Base-by-base conservation (phyloP, 1,140 invertebrate genomes). In the Trichomalopsis sarcophagae region DNA sequence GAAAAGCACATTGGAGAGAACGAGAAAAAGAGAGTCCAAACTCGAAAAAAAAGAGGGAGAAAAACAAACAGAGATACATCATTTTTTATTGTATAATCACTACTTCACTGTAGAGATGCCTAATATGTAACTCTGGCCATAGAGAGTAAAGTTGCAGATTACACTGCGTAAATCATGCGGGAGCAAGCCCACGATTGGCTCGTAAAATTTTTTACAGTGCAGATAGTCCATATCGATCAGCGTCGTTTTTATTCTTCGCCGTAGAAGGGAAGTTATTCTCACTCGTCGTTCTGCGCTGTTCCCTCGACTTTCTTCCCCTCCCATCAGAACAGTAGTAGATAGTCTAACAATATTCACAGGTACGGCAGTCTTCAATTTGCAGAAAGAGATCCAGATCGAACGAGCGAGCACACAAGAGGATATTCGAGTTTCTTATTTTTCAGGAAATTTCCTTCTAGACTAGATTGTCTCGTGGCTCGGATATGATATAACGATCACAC, bases 401-500 rank as follows among this genome's bases (percentile, higher is more conserved):
- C 55, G 84, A 71, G 11, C 47, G 66, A 27, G 40, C 44, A 6
- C 30, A 14, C 44, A 14, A 50, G 33, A 40, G 17, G 4, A 86
- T n/a, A 6, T n/a, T 21, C 55, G 14, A 62, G 17, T 21, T 66
- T 78, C 30, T 55, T 85, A 75, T 69, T 81, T 85, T 85, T 73
- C 74, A 85, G 74, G 27, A 33, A 21, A 4, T 17, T 84, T 81
- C 68, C 21, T 82, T 80, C 27, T 74, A 78, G 75, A 88, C 27
- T 74, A 78, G 74, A 88, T 84, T 88, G 90, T 91, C 90, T 93
- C 90, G 91, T 94, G 94, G 94, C 94, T 95, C 94, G 94, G 94
- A 95, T 95, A 95, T 95, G 94, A 95, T 95, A 92, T 89, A 90
- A 91, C 91, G 89, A 91, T 92, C 86, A 92, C 88, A 91, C 86